A percentile compares a stretch with the other conserved stretches of the same genome.
These are phyloP conservation scores for Heliconius erato DNA, from an alignment of 2,888 invertebrate species.

Conservation along the genomic window DNA sequence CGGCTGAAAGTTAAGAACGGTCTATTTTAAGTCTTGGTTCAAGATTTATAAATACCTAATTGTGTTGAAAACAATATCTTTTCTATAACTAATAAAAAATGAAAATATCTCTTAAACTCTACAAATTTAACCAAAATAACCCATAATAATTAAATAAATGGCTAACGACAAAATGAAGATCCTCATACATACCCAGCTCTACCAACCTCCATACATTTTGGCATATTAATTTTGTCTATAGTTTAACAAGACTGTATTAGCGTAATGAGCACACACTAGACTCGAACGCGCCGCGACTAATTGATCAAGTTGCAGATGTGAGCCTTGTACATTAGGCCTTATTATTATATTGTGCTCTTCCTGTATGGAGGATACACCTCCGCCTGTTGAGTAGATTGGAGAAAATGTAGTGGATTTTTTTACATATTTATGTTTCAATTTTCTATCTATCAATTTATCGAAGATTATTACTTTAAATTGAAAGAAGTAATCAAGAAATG, in stretches of 20 bases:
- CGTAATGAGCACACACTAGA: conserved; percentile 47
- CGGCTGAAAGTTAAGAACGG: too few relatives aligned
- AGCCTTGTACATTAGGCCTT: conserved; percentile 34
- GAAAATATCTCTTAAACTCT: too few relatives aligned
- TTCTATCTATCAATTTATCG: too few relatives aligned
- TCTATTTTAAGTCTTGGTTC: too few relatives aligned
- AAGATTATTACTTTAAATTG: too few relatives aligned
- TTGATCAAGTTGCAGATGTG: conserved; percentile 53
- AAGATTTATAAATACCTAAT: too few relatives aligned
- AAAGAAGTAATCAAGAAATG: too few relatives aligned
- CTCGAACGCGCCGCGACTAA: conserved; percentile 58
- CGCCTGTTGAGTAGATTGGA: not conserved
- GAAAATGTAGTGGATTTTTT: too few relatives aligned
- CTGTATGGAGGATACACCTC: not conserved
- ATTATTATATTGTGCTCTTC: not conserved
- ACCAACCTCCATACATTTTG: conserved; percentile 22
- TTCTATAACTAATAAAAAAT: too few relatives aligned
- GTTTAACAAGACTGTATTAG: conserved; percentile 47
- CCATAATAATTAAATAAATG: not conserved
- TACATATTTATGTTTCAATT: too few relatives aligned
- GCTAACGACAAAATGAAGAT: not conserved
- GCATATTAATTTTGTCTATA: conserved; percentile 40
- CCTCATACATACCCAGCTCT: not conserved
- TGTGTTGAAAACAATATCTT: too few relatives aligned
- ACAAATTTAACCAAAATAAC: not conserved